Base-by-base conservation (phyloP, 1,140 invertebrate species). In the Neotoxoptera formosana region DNA sequence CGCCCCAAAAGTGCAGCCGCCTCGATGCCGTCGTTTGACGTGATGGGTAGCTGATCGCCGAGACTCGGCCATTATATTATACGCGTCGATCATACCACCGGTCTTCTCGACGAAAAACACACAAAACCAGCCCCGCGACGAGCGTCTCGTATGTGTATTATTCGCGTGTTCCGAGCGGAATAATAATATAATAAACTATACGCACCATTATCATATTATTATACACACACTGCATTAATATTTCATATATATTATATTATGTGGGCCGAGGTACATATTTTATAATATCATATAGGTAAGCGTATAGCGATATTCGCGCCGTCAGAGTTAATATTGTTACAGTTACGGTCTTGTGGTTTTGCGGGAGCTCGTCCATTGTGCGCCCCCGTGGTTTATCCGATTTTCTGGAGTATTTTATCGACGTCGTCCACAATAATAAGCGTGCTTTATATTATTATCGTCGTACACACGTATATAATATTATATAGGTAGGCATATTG, bases 371-470 rank as follows among this genome's bases (percentile, higher is more conserved):
- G 11, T 1, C 90, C 67, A 91, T 81, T 83, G 47, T 81, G 51
- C n/a, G 14, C 48, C 47, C 47, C 51, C 20, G 6, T 7, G 81
- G 90, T 91, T 91, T 76, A 91, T 91, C 90, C 90, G 90, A 83
- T 91, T 91, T 91, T 91, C 90, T 91, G 67, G 60, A 91, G 90
- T 91, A 91, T 91, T 91, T 91, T 83, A 83, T 91, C 36, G n/a
- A 91, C 47, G 7, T 7, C 47, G 47, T 47, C 47, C 9, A 41
- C 47, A 11, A 51, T 47, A 83, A 51, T 51, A 91, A 47, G 48
- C 14, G 45, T 45, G 34, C 60, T 0, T 25, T 60, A 41, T 60
- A 41, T 90, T 56, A 56, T 36, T 41, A 90, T 56, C 30, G 9
- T 45, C 6, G 47, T 76, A 84, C 36, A 11, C 34, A 7, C n/a